Base-by-base conservation (phyloP, 2,797 vertebrate genomes). In the Cossypha dichroa region DNA sequence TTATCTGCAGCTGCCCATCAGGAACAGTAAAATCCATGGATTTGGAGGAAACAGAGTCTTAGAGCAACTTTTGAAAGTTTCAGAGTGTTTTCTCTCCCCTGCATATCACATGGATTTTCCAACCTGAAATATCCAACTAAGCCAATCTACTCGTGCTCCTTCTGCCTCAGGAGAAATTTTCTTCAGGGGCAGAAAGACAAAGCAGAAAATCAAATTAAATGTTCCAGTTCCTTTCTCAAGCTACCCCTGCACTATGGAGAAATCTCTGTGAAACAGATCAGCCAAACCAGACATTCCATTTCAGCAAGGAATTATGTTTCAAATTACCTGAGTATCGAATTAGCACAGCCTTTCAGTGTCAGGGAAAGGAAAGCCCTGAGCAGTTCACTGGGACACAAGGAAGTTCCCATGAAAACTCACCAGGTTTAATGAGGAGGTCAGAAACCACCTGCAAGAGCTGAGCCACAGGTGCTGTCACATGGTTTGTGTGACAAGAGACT, bases 381-480 rank as follows among this genome's bases (percentile, higher is more conserved):
- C 69, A 73, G 33, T 8, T 67, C 38, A 54, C 23, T 1, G 3
- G 3, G 21, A 62, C 2, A 38, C 12, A 26, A 18, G 36, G 74
- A 91, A 87, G 25, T 1, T 85, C 8, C 41, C 55, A 25, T 8
- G 41, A 73, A 85, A 79, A 87, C 51, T 17, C 60, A 41, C 19
- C 19, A 28, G 23, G 29, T 89, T 56, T 59, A 31, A 85, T 3
- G 21, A 48, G 87, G 2, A 14, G 17, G 48, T 25, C 38, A 58
- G n/a, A 54, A 73, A 81, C 0, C 1, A 15, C 28, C 38, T 20
- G 2, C 56, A 18, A 19, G 40, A 69, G 40, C 59, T n/a, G 36
- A 69, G 49, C 6, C 52, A 13, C 1, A 0, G 1, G 8, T 17
- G 38, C 54, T 18, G 29, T 2, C 45, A 38, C 3, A 1, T 0